Evolutionary conservation across 2,113 vertebrate species (phyloP).

Genomic region (Lophochroa leadbeateri): DNA sequence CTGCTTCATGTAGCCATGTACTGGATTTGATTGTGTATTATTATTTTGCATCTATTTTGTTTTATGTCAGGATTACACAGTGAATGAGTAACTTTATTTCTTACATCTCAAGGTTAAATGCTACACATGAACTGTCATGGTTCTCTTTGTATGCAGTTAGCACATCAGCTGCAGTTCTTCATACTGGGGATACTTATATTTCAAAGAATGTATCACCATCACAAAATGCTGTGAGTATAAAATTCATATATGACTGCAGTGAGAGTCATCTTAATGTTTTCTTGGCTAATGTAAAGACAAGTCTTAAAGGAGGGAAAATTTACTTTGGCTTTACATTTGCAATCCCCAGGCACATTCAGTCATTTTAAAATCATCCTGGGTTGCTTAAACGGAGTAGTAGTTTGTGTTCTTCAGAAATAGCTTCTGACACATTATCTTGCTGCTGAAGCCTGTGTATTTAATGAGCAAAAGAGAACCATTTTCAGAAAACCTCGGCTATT

Average conservation of each 20-base stretch:
- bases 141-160: neutral
- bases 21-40: neutral
- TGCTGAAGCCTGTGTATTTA: constrained; percentile 25
- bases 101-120: neutral
- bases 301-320: constrained; percentile 16
- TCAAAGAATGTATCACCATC: neutral
- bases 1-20: neutral
- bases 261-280: neutral
- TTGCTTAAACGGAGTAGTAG: constrained; percentile 37
- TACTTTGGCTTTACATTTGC: constrained; percentile 36
- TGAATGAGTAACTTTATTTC: neutral
- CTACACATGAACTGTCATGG: neutral
- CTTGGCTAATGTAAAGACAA: neutral
- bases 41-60: neutral
- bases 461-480: constrained; percentile 50
- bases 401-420: constrained; percentile 29
- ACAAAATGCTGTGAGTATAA: constrained; percentile 9
- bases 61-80: neutral
- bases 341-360: neutral
- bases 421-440: constrained; percentile 35
- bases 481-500: constrained; percentile 36
- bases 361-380: constrained; percentile 9
- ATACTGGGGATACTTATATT: neutral
- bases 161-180: neutral
- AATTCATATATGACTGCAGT: neutral